A percentile compares a stretch with the other conserved stretches of the same genome.
These are phyloP conservation scores for Esperia sulphurella DNA, from an alignment of 2,888 invertebrate species.

Conservation along the genomic window DNA sequence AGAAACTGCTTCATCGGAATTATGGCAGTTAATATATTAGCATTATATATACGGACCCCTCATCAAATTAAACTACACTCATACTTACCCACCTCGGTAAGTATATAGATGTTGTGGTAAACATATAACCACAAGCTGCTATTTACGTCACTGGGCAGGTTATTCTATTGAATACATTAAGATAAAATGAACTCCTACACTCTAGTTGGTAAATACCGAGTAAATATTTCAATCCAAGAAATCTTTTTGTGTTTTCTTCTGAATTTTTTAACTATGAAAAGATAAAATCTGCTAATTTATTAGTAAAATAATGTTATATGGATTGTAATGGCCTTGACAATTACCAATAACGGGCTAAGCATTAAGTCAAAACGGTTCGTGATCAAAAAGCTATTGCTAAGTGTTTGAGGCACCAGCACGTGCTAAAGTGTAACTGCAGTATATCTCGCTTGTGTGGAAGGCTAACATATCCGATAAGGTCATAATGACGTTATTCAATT, in stretches of 20 bases:
- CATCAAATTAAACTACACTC: too few relatives aligned
- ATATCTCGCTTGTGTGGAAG: background rate
- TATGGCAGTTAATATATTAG: too few relatives aligned
- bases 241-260: too few relatives aligned
- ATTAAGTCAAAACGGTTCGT: constrained; percentile 29
- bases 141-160: constrained; percentile 13
- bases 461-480: too few relatives aligned
- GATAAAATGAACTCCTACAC: background rate
- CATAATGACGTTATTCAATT: too few relatives aligned
- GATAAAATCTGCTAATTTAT: too few relatives aligned
- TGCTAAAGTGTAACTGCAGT: constrained; percentile 16
- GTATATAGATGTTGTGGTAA: background rate
- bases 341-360: constrained; percentile 47
- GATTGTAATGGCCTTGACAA: constrained; percentile 38
- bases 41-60: too few relatives aligned
- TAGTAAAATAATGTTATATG: background rate
- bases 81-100: too few relatives aligned
- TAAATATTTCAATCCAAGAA: too few relatives aligned
- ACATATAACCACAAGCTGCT: constrained; percentile 39
- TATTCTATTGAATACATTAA: background rate
- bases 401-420: constrained; percentile 18
- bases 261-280: too few relatives aligned
- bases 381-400: constrained; percentile 37
- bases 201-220: too few relatives aligned
- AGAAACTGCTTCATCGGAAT: too few relatives aligned